These are phyloP conservation scores for Tribolium madens DNA, from an alignment of 1,140 invertebrate genomes.

Conservation along the genomic window DNA sequence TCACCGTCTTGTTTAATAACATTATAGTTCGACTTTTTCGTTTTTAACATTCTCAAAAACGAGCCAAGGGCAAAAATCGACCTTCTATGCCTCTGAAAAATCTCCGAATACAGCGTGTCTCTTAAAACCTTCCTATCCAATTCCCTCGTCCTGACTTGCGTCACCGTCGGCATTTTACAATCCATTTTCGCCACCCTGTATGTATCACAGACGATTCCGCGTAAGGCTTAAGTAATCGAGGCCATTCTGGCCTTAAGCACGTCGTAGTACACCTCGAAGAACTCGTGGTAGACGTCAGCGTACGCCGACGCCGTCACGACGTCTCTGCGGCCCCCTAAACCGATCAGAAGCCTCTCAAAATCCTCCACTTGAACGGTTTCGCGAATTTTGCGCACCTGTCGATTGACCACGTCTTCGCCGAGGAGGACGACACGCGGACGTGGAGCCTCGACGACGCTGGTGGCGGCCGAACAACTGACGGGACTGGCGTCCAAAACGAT, in stretches of 20 bases:
- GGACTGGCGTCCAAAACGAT: slow-evolving; percentile 42
- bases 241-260: slow-evolving; percentile 47
- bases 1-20: slow-evolving; percentile 76
- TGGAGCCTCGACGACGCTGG: not conserved
- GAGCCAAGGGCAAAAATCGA: slow-evolving; percentile 84
- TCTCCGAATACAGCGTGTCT: slow-evolving; percentile 83
- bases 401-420: not conserved
- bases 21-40: slow-evolving; percentile 84
- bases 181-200: slow-evolving; percentile 55
- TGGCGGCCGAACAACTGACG: not conserved
- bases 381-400: slow-evolving; percentile 49
- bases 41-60: slow-evolving; percentile 82
- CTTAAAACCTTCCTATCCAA: slow-evolving; percentile 77
- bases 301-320: slow-evolving; percentile 24
- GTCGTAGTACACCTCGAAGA: slow-evolving; percentile 53
- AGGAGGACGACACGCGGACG: not conserved
- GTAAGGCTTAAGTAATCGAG: not conserved
- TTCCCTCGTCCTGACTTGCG: slow-evolving; percentile 55
- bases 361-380: slow-evolving; percentile 57
- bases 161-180: slow-evolving; percentile 52
- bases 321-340: slow-evolving; percentile 21
- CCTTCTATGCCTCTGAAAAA: slow-evolving; percentile 82
- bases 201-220: slow-evolving; percentile 32
- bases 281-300: slow-evolving; percentile 53
- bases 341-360: slow-evolving; percentile 56